Base-by-base conservation (phyloP, 23 tunicate genomes). In the Corella eumyota region DNA sequence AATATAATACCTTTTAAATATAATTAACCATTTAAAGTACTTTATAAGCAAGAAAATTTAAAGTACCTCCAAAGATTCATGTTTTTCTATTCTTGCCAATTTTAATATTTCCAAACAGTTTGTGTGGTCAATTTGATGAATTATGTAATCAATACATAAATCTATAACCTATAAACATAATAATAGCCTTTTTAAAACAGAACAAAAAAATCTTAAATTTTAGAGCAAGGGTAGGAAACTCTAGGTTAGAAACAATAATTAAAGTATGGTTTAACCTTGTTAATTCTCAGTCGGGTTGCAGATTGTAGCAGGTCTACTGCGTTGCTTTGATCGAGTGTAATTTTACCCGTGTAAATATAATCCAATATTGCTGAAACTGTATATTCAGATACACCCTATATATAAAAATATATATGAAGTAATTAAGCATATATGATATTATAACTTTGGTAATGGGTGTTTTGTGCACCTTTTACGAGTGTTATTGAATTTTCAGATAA, bases 51-150 rank as follows among this genome's bases (percentile, higher is more conserved):
- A n/a, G n/a, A n/a, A 11, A 17, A 30, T 29, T 24, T 40, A 36
- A 56, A 26, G 24, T 66, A 75, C 81, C 65, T 75, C 58, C 26
- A 75, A 30, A 7, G 57, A 25, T 20, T 37, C 49, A 57, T 75
- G 66, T 7, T 67, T 65, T 25, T 65, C 19, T n/a, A 45, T 48
- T 20, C 66, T 53, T 25, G 81, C 81, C 2, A 75, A 30, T 44
- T 75, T 75, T 4, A 75, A 47, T 23, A 83, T 83, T 2, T 75
- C 77, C 37, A 83, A 30, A 29, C 86, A 83, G 62, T 83, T 83
- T 24, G 76, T 75, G 47, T 62, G 70, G 48, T 83, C 93, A 23
- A 83, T 83, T 45, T 83, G 93, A 60, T 83, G 77, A 2, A 73
- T 82, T 6, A 83, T 54, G 55, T 83, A 83, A 25, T 68, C 67